Conservation (phyloP, 2,888 invertebrate genomes). For the Lithophane ornitopus region DNA sequence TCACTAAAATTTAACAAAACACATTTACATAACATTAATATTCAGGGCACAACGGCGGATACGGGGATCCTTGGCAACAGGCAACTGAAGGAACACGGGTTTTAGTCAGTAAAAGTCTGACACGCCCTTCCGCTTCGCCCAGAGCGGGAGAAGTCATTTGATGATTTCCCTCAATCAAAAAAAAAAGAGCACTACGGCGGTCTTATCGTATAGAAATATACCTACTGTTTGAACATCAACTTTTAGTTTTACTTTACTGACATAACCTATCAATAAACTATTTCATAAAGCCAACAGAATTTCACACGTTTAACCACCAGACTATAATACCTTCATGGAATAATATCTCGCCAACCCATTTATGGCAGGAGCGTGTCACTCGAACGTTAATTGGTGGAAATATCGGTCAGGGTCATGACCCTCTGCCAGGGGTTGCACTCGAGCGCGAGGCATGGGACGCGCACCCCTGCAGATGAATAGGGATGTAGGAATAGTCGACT, state of each 20-base stretch:
- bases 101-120: no score
- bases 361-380: constrained; percentile 7
- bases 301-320: background rate
- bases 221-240: background rate
- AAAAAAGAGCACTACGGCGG: background rate
- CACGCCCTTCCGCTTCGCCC: no score
- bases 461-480: constrained; percentile 7
- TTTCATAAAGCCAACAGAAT: background rate
- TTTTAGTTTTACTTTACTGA: background rate
- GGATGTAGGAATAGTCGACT: background rate
- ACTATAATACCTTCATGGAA: constrained; percentile 6
- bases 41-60: background rate
- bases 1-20: background rate
- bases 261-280: background rate
- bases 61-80: no score
- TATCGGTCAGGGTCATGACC: constrained; percentile 56
- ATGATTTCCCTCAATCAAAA: no score
- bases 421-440: constrained; percentile 12
- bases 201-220: background rate
- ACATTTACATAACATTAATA: background rate
- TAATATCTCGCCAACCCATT: constrained; percentile 17
- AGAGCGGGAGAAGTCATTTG: no score
- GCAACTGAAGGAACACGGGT: no score
- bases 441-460: constrained; percentile 17
- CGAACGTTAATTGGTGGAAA: constrained; percentile 19